These are phyloP conservation scores for Labeo calbasu DNA, from an alignment of 2,797 vertebrate species.

Conservation along the genomic window DNA sequence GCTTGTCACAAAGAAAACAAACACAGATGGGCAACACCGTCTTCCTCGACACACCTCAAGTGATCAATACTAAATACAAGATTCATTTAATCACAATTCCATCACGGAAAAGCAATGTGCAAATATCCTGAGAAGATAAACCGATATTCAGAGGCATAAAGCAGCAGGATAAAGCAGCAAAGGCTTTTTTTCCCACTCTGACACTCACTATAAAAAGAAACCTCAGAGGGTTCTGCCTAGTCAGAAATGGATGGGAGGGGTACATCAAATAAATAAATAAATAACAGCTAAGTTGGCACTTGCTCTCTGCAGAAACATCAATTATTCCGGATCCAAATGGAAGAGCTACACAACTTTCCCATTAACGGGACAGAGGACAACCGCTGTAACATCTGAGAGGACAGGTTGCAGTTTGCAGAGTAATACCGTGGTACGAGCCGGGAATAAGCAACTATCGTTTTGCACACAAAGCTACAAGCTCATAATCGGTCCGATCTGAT, in stretches of 20 bases:
- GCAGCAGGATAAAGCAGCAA: background rate
- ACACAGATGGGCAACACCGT: background rate
- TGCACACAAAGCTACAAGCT: background rate
- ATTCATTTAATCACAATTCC: conserved; percentile 49
- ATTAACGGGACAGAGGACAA: conserved; percentile 48
- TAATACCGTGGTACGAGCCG: background rate
- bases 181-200: background rate
- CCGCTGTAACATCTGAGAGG: conserved; percentile 4
- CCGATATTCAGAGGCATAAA: background rate
- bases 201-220: conserved; percentile 32
- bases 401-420: conserved; percentile 3
- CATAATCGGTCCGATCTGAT: background rate
- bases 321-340: conserved; percentile 61
- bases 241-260: conserved; percentile 24
- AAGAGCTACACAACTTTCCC: conserved; percentile 53
- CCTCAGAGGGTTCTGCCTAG: conserved; percentile 19
- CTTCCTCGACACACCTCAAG: background rate
- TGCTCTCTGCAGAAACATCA: conserved; percentile 49
- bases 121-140: background rate
- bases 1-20: conserved; percentile 4
- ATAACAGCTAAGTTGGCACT: conserved; percentile 17
- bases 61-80: conserved; percentile 37
- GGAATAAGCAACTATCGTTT: conserved; percentile 17
- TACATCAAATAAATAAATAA: conserved; percentile 33
- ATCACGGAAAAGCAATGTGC: conserved; percentile 24